Evolutionary conservation across 1,140 invertebrate species (phyloP), one percentile per base, ranked within the genome.

Genomic region (Hylaeus volcanicus): DNA sequence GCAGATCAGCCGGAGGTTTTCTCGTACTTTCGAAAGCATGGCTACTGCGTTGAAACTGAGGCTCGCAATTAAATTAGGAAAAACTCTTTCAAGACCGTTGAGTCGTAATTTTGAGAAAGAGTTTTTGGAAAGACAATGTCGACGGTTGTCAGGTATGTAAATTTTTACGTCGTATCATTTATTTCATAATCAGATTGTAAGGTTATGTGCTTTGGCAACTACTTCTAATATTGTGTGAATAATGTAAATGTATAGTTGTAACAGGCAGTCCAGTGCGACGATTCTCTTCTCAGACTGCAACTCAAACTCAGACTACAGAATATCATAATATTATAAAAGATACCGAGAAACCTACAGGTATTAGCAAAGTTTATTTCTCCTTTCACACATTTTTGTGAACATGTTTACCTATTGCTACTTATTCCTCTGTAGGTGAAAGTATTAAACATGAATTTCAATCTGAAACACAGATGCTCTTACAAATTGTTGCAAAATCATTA

Each of bases 401-500:
- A 51, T 51, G 51, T 9, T 51, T 9, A 56, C 15, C 11, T 43
- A 37, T 60, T 45, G 0, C 39, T 39, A 45, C 61, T 78, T 65
- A 48, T 66, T 76, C 75, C 78, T 70, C 90, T 83, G 2, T 65
- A 94, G 94, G 94, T 71, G 91, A 94, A 84, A 91, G 87, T 71
- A 89, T 82, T 64, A 96, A 95, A 88, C 95, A 96, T 93, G 96
- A 99, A 92, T 99, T 99, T 92, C 98, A 99, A 92, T 98, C 99
- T 0, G 98, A 99, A 94, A 99, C 98, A 0, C 94, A 96, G 84
- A 98, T 99, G 96, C 92, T 99, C 12, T 92, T 99, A 43, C 98
- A 99, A 91, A 99, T 99, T 93, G 98, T 99, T 11, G 98, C 99
- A 2, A 97, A 98, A 89, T 99, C 98, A 2, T 94, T 99, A 12